phyloP scores from a whole-genome alignment of 2,113 vertebrate genomes.

The Taurulus bubalis region DNA sequence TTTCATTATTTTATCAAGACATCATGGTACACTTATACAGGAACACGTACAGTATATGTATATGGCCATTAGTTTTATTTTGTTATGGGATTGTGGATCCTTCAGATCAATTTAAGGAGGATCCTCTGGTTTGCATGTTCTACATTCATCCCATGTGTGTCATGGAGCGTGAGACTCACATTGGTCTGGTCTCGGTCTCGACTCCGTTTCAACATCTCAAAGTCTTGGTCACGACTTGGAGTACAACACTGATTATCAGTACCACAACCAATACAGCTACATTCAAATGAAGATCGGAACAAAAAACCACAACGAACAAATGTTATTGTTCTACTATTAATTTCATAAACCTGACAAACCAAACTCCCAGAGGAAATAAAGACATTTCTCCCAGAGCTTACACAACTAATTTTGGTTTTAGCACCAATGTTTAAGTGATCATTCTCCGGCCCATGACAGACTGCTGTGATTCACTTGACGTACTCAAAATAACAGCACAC shows the following conservation, averaged over 20 bases:
- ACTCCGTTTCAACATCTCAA: too few relatives aligned
- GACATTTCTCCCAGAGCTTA: background rate
- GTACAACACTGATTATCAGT: background rate
- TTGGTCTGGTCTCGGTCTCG: too few relatives aligned
- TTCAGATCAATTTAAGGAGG: background rate
- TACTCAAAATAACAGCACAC: conserved; percentile 39
- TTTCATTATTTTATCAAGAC: background rate
- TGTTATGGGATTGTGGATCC: background rate
- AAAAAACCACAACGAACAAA: background rate
- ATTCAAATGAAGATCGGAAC: background rate
- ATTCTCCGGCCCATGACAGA: conserved; percentile 39
- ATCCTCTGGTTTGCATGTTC: background rate
- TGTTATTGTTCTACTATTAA: background rate
- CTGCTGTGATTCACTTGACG: conserved; percentile 57
- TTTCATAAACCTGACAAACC: background rate
- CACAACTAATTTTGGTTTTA: conserved; percentile 29
- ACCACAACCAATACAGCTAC: background rate
- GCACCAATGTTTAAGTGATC: conserved; percentile 31
- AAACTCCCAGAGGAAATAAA: background rate
- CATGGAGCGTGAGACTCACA: too few relatives aligned
- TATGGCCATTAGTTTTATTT: too few relatives aligned
- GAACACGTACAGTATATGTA: background rate
- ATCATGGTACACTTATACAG: background rate
- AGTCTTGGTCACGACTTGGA: background rate
- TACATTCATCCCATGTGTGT: too few relatives aligned